Evolutionary conservation across 2,113 vertebrate genomes (phyloP).

Genomic region (Copsychus sechellarum): DNA sequence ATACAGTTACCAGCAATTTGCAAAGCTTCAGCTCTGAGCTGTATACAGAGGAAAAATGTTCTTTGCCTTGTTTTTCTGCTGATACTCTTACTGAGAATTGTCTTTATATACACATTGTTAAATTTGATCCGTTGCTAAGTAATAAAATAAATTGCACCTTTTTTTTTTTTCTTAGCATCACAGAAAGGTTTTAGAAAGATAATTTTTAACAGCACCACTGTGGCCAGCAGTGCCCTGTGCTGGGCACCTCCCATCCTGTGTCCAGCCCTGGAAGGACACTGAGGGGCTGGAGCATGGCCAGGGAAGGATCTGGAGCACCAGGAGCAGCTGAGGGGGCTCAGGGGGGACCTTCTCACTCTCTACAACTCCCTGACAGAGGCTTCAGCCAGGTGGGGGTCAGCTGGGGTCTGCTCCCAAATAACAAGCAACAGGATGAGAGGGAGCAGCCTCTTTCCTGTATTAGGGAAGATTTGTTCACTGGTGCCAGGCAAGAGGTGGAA

Average conservation of each 20-base stretch:
- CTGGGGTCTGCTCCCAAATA: background rate
- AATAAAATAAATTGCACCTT: background rate
- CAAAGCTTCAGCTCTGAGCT: background rate
- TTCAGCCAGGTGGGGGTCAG: background rate
- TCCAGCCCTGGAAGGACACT: background rate
- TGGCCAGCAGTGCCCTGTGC: background rate
- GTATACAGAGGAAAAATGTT: background rate
- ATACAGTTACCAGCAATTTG: conserved; percentile 21
- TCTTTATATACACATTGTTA: background rate
- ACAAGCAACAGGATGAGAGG: background rate
- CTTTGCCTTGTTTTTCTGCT: background rate
- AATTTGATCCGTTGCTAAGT: background rate
- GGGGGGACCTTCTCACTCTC: background rate
- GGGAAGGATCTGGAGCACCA: background rate
- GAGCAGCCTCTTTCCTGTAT: rapidly evolving
- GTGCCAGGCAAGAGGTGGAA: background rate
- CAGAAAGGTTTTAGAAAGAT: background rate
- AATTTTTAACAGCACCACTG: background rate
- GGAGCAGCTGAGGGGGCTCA: background rate
- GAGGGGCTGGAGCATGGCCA: background rate
- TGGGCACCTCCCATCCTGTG: rapidly evolving
- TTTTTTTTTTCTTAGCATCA: background rate
- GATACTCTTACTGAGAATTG: background rate
- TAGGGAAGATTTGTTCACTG: background rate
- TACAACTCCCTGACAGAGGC: background rate